Evolutionary conservation across 2,113 vertebrate genomes (phyloP).

Genomic region (Emydocephalus ijimae): DNA sequence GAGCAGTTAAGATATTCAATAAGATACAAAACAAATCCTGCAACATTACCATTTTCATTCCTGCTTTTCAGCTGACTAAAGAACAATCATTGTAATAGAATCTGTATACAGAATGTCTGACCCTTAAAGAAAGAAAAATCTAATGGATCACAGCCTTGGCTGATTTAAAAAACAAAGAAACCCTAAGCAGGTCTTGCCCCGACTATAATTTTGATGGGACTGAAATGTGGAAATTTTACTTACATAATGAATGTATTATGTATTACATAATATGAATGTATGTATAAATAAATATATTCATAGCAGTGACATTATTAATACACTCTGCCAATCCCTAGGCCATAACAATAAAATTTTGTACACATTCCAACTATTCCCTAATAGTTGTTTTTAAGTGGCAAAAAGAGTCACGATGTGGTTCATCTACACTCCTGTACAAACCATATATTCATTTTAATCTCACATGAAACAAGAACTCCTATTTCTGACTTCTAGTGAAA

Average conservation of each 20-base stretch:
- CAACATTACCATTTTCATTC: not conserved
- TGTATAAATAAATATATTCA: constrained; percentile 16
- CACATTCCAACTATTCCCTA: not conserved
- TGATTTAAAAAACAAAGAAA: not conserved
- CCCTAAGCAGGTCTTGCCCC: not conserved
- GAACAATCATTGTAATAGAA: not conserved
- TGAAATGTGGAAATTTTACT: not conserved
- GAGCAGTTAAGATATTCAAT: not conserved
- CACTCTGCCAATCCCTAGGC: not conserved
- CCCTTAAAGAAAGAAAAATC: not conserved
- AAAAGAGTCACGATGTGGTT: not conserved
- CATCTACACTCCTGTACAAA: not conserved
- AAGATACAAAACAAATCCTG: not conserved
- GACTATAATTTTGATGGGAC: not conserved
- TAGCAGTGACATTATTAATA: constrained; percentile 28
- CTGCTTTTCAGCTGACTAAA: not conserved
- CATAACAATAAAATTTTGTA: not conserved
- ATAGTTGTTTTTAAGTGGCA: not conserved
- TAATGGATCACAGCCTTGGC: not conserved
- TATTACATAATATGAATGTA: too few relatives aligned
- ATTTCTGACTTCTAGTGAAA: not conserved
- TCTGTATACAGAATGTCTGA: not conserved
- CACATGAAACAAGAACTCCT: not conserved
- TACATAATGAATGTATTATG: not conserved
- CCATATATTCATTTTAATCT: not conserved